A percentile compares a stretch with the other conserved stretches of the same genome.
Evolutionary conservation across 1,140 invertebrate species (phyloP).

Genomic region (Catajapyx aquilonaris): DNA sequence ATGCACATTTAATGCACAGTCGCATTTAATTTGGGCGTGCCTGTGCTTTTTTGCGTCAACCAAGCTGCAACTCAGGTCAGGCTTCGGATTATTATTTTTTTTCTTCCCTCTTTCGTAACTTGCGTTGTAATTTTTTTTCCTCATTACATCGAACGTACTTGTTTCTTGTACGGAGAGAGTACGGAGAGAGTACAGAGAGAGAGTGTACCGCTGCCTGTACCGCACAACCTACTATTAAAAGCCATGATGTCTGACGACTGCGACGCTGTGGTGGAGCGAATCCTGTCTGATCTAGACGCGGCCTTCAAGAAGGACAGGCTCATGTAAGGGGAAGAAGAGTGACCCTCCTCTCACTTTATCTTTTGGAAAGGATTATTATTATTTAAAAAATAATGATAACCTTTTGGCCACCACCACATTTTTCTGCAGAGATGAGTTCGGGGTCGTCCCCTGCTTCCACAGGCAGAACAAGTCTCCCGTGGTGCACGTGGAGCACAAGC

Average conservation of each 20-base stretch:
- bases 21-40: too few species aligned
- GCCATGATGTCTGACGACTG: constrained; percentile 25
- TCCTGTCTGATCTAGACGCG: constrained; percentile 47
- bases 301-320: constrained; percentile 41
- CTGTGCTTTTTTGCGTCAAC: too few species aligned
- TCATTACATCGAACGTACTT: background rate
- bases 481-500: constrained; percentile 50
- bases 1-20: too few species aligned
- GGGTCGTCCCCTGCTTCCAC: constrained; percentile 11
- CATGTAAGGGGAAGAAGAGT: constrained; percentile 8
- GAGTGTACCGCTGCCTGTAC: background rate
- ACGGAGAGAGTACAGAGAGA: background rate
- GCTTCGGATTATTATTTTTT: too few species aligned
- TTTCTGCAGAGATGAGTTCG: background rate
- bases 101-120: too few species aligned
- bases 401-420: too few species aligned
- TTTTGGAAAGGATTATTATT: too few species aligned
- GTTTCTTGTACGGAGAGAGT: background rate
- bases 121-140: background rate
- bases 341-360: background rate
- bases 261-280: constrained; percentile 44
- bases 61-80: too few species aligned
- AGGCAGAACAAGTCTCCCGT: constrained; percentile 74
- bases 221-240: background rate
- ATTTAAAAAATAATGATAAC: too few species aligned